Conservation (phyloP, 37 sponge, comb jelly and placozoan species). For the Tethya wilhelma region DNA sequence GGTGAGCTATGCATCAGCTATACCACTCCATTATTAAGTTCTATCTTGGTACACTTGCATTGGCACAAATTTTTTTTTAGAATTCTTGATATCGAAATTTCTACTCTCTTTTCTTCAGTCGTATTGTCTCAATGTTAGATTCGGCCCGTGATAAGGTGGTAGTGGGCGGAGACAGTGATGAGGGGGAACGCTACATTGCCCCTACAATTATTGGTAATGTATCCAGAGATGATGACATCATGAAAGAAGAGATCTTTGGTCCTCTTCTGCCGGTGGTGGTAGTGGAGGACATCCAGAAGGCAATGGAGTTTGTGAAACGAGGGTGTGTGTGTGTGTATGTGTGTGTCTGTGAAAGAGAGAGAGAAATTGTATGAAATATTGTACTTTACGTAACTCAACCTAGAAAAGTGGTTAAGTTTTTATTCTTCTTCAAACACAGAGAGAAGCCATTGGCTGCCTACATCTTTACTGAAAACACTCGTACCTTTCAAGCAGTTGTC, state of each 20-base stretch:
- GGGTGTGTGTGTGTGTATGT: slow-evolving; percentile 40
- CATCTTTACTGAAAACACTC: slow-evolving; percentile 76
- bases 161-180: slow-evolving; percentile 71
- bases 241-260: slow-evolving; percentile 91
- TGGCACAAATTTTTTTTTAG: too few species aligned
- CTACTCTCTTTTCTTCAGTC: slow-evolving; percentile 21
- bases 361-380: background rate
- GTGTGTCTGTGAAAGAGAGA: background rate
- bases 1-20: slow-evolving; percentile 31
- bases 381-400: background rate
- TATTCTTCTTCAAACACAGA: slow-evolving; percentile 18
- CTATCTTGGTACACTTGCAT: background rate
- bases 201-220: slow-evolving; percentile 81
- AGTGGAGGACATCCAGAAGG: slow-evolving; percentile 69
- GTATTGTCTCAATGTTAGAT: slow-evolving; percentile 50
- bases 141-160: slow-evolving; percentile 44
- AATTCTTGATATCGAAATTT: too few species aligned
- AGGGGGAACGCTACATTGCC: slow-evolving; percentile 65
- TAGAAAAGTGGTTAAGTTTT: background rate
- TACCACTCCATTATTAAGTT: background rate
- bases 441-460: slow-evolving; percentile 87
- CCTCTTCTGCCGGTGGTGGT: slow-evolving; percentile 80
- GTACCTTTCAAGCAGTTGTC: slow-evolving; percentile 33
- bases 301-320: slow-evolving; percentile 71
- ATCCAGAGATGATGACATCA: slow-evolving; percentile 57